A percentile compares a stretch with the other conserved stretches of the same genome.
These are phyloP conservation scores for Cossypha niveicapilla DNA, from an alignment of 2,797 vertebrate species.

Conservation along the genomic window DNA sequence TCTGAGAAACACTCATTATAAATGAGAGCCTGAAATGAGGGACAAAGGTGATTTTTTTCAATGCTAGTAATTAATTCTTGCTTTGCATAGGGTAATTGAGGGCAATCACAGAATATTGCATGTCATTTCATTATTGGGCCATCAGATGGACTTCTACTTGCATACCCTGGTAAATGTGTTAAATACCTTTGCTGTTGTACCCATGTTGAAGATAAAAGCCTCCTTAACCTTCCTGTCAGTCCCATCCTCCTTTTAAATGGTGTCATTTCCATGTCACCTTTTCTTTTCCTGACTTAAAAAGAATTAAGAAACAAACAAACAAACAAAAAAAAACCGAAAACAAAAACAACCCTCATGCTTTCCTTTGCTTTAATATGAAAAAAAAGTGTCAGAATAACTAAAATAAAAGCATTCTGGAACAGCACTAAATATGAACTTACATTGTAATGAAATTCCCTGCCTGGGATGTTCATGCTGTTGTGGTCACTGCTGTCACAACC, in stretches of 20 bases:
- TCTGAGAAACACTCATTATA: constrained; percentile 47
- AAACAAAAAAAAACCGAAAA: too few relatives aligned
- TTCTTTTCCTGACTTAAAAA: background rate
- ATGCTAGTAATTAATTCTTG: constrained; percentile 80
- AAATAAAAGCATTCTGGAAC: background rate
- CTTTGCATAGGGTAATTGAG: constrained; percentile 84
- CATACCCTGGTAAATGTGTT: constrained; percentile 46
- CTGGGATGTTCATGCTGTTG: background rate
- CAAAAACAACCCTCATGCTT: background rate
- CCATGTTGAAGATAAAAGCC: constrained; percentile 2
- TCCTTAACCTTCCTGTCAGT: background rate
- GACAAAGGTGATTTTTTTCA: constrained; percentile 76
- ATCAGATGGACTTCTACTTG: constrained; percentile 68
- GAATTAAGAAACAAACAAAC: background rate
- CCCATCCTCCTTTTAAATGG: background rate
- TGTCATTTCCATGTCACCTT: background rate
- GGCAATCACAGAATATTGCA: constrained; percentile 75
- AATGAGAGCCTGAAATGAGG: constrained; percentile 69
- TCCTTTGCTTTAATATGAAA: background rate
- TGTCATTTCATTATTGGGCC: constrained; percentile 72
- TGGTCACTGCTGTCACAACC: background rate
- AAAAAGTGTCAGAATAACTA: background rate
- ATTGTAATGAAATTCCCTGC: background rate
- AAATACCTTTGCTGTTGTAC: constrained; percentile 48
- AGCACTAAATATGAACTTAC: background rate